Evolutionary conservation across 2,888 invertebrate species (phyloP).

Genomic region (Hedychridium roseum): DNA sequence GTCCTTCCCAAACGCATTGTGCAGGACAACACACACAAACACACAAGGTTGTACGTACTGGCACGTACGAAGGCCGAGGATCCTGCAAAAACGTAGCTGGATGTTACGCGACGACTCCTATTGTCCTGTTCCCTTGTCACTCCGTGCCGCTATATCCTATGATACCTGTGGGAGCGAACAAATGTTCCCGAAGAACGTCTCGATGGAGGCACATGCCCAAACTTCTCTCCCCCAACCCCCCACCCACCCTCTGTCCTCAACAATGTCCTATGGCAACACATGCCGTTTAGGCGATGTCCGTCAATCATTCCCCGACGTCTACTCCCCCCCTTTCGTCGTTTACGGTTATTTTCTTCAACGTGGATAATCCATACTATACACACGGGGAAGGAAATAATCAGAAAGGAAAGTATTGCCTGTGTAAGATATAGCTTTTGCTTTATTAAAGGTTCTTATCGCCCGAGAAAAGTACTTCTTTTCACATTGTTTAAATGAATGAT

Average conservation of each 20-base stretch:
- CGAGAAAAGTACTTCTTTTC: too few relatives aligned
- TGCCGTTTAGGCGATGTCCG: constrained; percentile 25
- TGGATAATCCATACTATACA: background rate
- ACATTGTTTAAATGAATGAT: too few relatives aligned
- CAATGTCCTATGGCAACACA: background rate
- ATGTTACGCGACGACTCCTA: constrained; percentile 34
- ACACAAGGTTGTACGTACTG: constrained; percentile 16
- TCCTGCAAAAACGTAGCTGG: constrained; percentile 26
- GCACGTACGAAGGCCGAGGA: constrained; percentile 15
- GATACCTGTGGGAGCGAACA: constrained; percentile 43
- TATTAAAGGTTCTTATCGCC: too few relatives aligned
- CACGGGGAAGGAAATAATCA: too few relatives aligned
- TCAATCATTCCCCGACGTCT: constrained; percentile 15
- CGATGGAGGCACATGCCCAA: constrained; percentile 17
- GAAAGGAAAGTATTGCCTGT: too few relatives aligned
- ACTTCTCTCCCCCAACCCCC: constrained; percentile 7
- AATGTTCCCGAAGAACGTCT: constrained; percentile 41
- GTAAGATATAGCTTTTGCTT: too few relatives aligned
- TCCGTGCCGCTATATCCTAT: constrained; percentile 40
- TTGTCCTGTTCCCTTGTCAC: constrained; percentile 51
- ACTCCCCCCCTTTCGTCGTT: background rate
- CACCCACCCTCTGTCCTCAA: background rate
- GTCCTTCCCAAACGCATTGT: constrained; percentile 35
- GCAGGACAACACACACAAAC: too few relatives aligned
- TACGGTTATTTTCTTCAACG: background rate